phyloP scores from a whole-genome alignment of 2,113 vertebrate species.

The Anoura caudifer region DNA sequence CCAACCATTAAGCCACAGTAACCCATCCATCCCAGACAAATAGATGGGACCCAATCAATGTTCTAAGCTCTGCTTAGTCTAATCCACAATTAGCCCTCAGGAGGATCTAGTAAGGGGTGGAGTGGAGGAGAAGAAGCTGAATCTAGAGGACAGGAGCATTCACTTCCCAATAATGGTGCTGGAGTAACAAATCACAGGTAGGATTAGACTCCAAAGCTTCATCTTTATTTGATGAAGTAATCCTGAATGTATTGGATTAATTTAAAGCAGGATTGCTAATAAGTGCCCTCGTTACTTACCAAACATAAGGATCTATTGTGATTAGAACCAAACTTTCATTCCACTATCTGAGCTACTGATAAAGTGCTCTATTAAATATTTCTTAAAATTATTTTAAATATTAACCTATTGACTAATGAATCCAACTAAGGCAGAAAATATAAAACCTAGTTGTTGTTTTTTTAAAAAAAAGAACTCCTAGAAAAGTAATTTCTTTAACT shows the following conservation, averaged over 20 bases:
- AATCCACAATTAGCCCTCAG: background rate
- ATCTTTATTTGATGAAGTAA: background rate
- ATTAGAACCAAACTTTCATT: background rate
- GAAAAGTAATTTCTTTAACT: background rate
- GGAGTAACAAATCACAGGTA: background rate
- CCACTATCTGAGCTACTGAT: background rate
- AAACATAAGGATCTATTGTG: background rate
- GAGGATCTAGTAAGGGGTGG: background rate
- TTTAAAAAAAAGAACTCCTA: background rate
- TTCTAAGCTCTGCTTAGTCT: background rate
- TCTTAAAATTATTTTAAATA: background rate
- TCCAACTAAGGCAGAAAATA: background rate
- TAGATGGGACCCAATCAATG: background rate
- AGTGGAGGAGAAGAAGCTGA: background rate
- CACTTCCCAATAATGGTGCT: background rate
- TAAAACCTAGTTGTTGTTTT: background rate
- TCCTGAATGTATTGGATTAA: background rate
- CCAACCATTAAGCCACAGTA: background rate
- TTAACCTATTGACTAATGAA: background rate
- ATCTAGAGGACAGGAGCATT: background rate
- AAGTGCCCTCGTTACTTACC: background rate
- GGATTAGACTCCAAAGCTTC: background rate
- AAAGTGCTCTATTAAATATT: background rate
- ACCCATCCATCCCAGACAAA: background rate
- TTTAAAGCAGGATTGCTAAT: background rate